Conservation (phyloP, 64 coral and sea anemone species). For the Pocillopora damicornis region DNA sequence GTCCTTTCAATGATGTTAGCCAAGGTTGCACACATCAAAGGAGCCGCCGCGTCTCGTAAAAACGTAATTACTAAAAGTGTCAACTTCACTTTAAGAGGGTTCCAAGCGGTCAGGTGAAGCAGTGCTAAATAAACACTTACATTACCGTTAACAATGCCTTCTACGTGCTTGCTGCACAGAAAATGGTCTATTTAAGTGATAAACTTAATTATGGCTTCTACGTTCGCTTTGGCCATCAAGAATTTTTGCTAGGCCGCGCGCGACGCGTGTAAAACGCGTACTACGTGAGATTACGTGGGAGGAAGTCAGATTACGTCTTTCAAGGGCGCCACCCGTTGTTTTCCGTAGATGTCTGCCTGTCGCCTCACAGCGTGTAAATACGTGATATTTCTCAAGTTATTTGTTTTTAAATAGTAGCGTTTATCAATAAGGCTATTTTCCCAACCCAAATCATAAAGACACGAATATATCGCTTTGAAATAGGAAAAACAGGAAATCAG, state of each 20-base stretch:
- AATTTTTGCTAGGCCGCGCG: neutral
- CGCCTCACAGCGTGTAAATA: conserved; percentile 11
- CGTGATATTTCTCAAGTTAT: conserved; percentile 32
- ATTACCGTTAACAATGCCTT: conserved; percentile 16
- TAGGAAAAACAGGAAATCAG: neutral
- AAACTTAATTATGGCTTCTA: neutral
- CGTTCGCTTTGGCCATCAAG: neutral
- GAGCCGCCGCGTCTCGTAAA: conserved; percentile 23
- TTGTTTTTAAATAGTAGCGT: conserved; percentile 37
- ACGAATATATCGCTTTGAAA: neutral
- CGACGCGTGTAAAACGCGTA: neutral
- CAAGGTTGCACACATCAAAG: conserved; percentile 27
- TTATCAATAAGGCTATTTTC: conserved; percentile 33
- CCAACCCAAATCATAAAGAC: neutral
- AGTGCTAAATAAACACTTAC: conserved; percentile 37
- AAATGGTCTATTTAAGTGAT: neutral
- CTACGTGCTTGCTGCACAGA: neutral
- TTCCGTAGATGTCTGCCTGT: neutral
- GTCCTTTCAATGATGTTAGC: conserved; percentile 40
- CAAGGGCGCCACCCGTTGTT: neutral
- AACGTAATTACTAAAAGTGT: conserved; percentile 43
- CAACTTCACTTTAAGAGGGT: conserved; percentile 48
- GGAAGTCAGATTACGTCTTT: neutral
- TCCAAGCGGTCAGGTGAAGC: conserved; percentile 4
- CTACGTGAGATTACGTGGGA: conserved; percentile 23